Evolutionary conservation across 1,140 invertebrate genomes (phyloP), one percentile per base, ranked within the genome.

Genomic region (Dolichoris vasculosae): DNA sequence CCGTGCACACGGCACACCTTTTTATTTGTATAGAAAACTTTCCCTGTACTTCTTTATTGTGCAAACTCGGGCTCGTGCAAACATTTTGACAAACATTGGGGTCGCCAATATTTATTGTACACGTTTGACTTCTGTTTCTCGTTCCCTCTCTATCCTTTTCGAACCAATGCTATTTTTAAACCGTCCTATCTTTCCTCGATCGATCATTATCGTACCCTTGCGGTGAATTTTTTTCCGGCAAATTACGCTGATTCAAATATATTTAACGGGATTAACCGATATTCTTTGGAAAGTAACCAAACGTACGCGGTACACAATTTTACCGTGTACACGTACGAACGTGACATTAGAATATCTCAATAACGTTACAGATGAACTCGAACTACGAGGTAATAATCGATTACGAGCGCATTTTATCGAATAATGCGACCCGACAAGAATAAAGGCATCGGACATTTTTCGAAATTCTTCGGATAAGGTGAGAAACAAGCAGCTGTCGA

Each of bases 11-110:
- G 75, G 43, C 84, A 84, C 83, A 84, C 69, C 84, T 82, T 76
- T 82, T 82, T 86, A 87, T 85, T 71, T 85, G 40, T 71, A 64
- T 20, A 81, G 85, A 86, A 78, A 83, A 83, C 81, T 79, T 76
- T 67, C 26, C 51, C 40, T 73, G 59, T 35, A 32, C 83, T 79
- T 55, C 64, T 84, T 35, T 38, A 84, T 79, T 71, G 78, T 69
- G 55, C 55, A 82, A 64, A 64, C 77, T 76, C 82, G 26, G n/a
- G 55, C 83, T 69, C 48, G 32, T 30, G 55, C 69, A 30, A 75
- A 43, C 59, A 7, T 82, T 84, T 84, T 80, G 78, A 43, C 81
- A 87, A 84, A 82, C 40, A 84, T 67, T 55, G 75, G 11, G 2
- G 46, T 73, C 30, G 55, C 43, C 38, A n/a, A 9, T 79, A 0